phyloP scores from a whole-genome alignment of 1,140 invertebrate genomes.

The Mesaphorura yosii region DNA sequence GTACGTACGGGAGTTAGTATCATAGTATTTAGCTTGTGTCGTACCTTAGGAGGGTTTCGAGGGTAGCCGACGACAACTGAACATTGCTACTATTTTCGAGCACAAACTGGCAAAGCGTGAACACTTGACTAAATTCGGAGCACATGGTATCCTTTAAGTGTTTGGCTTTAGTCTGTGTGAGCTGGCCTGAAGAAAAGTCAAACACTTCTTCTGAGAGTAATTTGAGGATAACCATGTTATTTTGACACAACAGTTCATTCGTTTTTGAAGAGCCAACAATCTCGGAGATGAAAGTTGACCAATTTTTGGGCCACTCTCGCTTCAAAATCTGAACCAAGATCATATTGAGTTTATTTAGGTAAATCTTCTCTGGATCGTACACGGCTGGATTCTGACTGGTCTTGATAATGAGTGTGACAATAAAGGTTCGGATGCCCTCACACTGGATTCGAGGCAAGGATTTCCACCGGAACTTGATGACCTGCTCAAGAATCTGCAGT shows the following conservation, averaged over 20 bases:
- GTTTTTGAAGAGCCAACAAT: slow-evolving; percentile 98
- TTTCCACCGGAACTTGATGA: slow-evolving; percentile 99
- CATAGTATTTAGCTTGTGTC: too few species aligned
- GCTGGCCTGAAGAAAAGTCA: slow-evolving; percentile 93
- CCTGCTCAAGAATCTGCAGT: slow-evolving; percentile 96
- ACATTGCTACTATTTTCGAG: slow-evolving; percentile 95
- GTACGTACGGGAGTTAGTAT: too few species aligned
- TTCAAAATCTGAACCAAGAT: slow-evolving; percentile 98
- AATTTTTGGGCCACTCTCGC: slow-evolving; percentile 98
- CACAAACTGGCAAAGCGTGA: slow-evolving; percentile 94
- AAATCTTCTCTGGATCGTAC: slow-evolving; percentile 88
- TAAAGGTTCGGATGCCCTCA: slow-evolving; percentile 97
- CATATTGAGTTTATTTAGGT: slow-evolving; percentile 97
- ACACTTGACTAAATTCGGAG: slow-evolving; percentile 95
- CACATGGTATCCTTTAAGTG: slow-evolving; percentile 99
- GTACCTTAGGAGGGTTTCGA: slow-evolving; percentile 90
- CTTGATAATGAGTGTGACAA: slow-evolving; percentile 96
- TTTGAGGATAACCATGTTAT: slow-evolving; percentile 98
- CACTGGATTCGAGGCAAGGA: slow-evolving; percentile 94
- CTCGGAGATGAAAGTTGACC: slow-evolving; percentile 97
- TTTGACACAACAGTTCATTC: slow-evolving; percentile 96
- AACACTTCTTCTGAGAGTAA: slow-evolving; percentile 97
- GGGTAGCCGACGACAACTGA: slow-evolving; percentile 78
- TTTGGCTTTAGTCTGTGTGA: slow-evolving; percentile 98
- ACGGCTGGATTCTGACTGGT: slow-evolving; percentile 82